phyloP scores from a whole-genome alignment of 2,888 invertebrate species.

The Branchipolynoe longqiensis region DNA sequence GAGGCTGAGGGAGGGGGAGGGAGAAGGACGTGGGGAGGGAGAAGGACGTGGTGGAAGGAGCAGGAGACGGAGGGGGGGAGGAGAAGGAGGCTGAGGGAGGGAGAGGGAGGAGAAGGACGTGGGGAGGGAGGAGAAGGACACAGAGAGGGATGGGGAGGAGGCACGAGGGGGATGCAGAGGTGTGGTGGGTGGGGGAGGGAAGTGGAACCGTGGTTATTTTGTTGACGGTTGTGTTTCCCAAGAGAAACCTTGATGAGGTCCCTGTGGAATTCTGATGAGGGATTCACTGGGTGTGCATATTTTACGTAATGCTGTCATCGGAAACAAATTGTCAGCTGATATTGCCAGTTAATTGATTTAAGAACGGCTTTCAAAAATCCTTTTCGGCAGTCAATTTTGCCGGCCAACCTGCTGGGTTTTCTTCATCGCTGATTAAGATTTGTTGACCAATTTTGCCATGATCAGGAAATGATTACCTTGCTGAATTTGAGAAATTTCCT shows the following conservation, averaged over 20 bases:
- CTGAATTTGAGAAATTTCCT: conserved; percentile 13
- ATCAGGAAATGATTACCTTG: conserved; percentile 19
- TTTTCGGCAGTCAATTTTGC: conserved; percentile 38
- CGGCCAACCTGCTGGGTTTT: neutral
- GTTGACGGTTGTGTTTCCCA: neutral
- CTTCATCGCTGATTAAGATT: conserved; percentile 23
- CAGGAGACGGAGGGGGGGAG: too few relatives aligned
- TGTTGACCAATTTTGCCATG: conserved; percentile 41
- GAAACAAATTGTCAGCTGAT: conserved; percentile 26
- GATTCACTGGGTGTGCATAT: conserved; percentile 1
- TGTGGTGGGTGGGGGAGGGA: neutral
- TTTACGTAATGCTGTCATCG: conserved; percentile 7
- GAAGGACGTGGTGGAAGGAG: too few relatives aligned
- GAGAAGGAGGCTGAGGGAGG: too few relatives aligned
- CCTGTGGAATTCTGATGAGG: conserved; percentile 13
- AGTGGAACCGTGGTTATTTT: neutral
- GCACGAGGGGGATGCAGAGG: neutral
- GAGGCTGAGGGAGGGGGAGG: too few relatives aligned
- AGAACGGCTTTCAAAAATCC: conserved; percentile 27
- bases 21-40: too few relatives aligned
- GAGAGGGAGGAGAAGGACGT: neutral
- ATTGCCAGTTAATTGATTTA: conserved; percentile 38
- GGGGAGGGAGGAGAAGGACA: neutral
- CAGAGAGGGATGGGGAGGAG: neutral
- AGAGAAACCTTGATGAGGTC: conserved; percentile 2